These are phyloP conservation scores for Elymnias hypermnestra DNA, from an alignment of 1,140 invertebrate species.

Conservation along the genomic window DNA sequence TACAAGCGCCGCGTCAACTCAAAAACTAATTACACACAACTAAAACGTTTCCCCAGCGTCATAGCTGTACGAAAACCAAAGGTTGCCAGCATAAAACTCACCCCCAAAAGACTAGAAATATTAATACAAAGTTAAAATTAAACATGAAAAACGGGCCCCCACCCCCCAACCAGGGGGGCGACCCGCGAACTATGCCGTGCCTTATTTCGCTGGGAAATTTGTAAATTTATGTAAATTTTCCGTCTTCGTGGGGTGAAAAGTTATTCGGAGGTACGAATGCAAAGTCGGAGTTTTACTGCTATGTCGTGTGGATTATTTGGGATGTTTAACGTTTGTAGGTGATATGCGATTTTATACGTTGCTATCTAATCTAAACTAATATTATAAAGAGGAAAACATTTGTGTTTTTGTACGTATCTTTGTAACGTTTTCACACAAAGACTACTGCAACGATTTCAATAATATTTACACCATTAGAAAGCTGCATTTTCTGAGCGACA, in stretches of 20 bases:
- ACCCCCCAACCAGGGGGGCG: conserved; percentile 27
- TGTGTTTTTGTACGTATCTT: too few species aligned
- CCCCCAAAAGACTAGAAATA: conserved; percentile 62
- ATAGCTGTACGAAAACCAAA: conserved; percentile 56
- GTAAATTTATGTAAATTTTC: conserved; percentile 74
- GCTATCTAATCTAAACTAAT: too few species aligned
- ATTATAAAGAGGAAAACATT: too few species aligned
- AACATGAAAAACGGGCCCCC: conserved; percentile 67
- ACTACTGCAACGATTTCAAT: too few species aligned
- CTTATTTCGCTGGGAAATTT: conserved; percentile 68
- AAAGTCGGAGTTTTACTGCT: conserved; percentile 25
- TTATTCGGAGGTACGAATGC: conserved; percentile 40
- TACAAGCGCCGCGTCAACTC: conserved; percentile 38
- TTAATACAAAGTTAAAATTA: conserved; percentile 75
- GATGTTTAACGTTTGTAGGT: conserved; percentile 1
- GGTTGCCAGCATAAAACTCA: conserved; percentile 60
- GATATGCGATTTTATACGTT: conserved; percentile 3
- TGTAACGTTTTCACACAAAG: too few species aligned
- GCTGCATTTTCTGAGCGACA: too few species aligned
- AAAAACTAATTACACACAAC: conserved; percentile 65
- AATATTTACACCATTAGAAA: too few species aligned
- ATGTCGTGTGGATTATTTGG: conserved; percentile 12
- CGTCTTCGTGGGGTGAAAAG: conserved; percentile 58
- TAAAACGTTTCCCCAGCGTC: conserved; percentile 49
- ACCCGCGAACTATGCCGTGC: conserved; percentile 49